Conservation (phyloP, 2,888 invertebrate genomes). For the Caenorhabditis japonica region DNA sequence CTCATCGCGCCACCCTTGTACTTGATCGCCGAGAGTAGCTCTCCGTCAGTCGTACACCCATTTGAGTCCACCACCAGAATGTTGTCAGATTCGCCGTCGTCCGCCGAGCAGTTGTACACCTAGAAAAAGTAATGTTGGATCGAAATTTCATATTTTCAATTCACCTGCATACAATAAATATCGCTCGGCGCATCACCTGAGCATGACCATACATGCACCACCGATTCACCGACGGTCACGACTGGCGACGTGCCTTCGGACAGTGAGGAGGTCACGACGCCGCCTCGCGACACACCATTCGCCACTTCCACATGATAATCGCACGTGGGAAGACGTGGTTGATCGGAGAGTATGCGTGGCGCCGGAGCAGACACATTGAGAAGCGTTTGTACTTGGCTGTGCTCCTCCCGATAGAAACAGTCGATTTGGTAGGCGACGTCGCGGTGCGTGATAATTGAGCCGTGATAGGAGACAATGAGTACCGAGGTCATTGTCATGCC, state of each 20-base stretch:
- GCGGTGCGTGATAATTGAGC: constrained; percentile 49
- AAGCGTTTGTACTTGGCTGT: constrained; percentile 40
- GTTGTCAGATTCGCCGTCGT: constrained; percentile 35
- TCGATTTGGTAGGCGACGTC: constrained; percentile 54
- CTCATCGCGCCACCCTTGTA: constrained; percentile 43
- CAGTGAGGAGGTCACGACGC: constrained; percentile 29
- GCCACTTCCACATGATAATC: constrained; percentile 45
- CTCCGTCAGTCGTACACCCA: constrained; percentile 46
- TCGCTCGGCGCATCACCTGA: constrained; percentile 46
- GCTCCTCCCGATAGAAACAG: constrained; percentile 50
- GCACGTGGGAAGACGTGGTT: constrained; percentile 37
- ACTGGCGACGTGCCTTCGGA: constrained; percentile 25
- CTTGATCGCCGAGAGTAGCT: constrained; percentile 42
- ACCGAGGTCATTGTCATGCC: constrained; percentile 51
- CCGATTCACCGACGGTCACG: constrained; percentile 48
- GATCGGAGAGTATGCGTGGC: constrained; percentile 33
- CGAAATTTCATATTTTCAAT: not conserved
- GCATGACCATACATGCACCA: constrained; percentile 50
- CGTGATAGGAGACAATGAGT: constrained; percentile 46
- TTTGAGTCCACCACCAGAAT: constrained; percentile 43
- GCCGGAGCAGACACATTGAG: constrained; percentile 44
- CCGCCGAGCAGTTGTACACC: constrained; percentile 46
- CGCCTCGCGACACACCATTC: constrained; percentile 9
- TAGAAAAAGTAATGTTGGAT: too few relatives aligned
- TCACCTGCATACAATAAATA: constrained; percentile 52